phyloP scores from a whole-genome alignment of 2,888 invertebrate species.

The Tenodera sinensis region DNA sequence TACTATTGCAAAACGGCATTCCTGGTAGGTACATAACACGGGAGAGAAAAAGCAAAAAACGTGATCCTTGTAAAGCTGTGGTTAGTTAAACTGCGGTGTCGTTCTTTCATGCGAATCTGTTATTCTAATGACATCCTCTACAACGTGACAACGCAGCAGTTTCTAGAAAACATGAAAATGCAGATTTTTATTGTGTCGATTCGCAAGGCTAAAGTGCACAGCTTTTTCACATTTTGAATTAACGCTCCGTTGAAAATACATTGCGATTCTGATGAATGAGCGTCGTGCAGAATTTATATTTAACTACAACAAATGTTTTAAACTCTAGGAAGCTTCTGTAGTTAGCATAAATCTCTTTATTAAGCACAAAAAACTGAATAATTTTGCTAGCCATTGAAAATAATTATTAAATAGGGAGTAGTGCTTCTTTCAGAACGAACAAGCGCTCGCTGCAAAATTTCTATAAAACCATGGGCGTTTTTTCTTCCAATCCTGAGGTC shows the following conservation, averaged over 20 bases:
- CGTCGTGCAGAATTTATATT: background rate
- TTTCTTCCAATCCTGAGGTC: too few species aligned
- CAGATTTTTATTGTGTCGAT: background rate
- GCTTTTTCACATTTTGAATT: background rate
- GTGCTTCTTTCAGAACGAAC: too few species aligned
- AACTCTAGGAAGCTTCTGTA: background rate
- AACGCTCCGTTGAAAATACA: background rate
- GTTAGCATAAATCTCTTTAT: background rate
- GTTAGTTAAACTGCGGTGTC: background rate
- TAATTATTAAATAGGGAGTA: too few species aligned
- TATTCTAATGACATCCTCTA: background rate
- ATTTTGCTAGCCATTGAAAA: too few species aligned
- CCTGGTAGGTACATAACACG: background rate
- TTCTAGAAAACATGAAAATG: background rate
- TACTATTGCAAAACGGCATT: background rate
- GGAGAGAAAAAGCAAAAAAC: background rate
- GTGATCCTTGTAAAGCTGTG: background rate
- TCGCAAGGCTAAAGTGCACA: background rate
- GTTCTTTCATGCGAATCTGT: background rate
- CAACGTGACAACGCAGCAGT: background rate
- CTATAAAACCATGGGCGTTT: too few species aligned
- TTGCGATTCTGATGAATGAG: background rate
- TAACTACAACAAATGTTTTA: background rate
- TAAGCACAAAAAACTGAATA: too few species aligned
- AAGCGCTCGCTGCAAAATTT: too few species aligned